Conservation (phyloP, 2,113 vertebrate genomes). For the Heterochromis multidens region DNA sequence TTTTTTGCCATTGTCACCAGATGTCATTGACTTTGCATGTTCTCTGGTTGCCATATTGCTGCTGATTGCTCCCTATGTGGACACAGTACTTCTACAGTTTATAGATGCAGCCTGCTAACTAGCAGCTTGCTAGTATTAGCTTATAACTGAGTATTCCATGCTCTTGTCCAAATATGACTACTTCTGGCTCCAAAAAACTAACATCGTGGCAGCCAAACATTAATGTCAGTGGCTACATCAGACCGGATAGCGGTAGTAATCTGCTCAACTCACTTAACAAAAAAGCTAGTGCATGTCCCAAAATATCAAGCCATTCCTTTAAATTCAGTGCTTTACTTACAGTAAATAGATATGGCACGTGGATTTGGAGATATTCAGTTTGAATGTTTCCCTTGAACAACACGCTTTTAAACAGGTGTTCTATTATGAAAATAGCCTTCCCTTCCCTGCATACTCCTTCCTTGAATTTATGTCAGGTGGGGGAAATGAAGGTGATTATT, state of each 20-base stretch:
- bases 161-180: no score
- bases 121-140: neutral
- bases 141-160: neutral
- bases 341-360: neutral
- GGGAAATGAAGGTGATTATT: slow-evolving; percentile 45
- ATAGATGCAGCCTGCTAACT: neutral
- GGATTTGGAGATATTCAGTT: neutral
- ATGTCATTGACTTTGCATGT: no score
- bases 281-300: neutral
- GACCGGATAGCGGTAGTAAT: neutral
- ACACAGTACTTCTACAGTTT: neutral
- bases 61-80: no score
- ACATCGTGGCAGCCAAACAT: neutral
- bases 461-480: neutral
- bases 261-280: neutral
- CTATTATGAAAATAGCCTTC: neutral
- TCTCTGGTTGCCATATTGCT: no score
- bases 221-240: neutral
- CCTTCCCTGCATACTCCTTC: neutral
- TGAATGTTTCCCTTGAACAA: neutral
- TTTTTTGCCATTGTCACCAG: no score
- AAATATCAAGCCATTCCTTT: neutral
- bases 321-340: neutral
- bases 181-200: neutral
- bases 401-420: neutral